A percentile compares a stretch with the other conserved stretches of the same genome.
Conservation (phyloP, 2,797 vertebrate species). For the Crossoptilon crossoptilon region DNA sequence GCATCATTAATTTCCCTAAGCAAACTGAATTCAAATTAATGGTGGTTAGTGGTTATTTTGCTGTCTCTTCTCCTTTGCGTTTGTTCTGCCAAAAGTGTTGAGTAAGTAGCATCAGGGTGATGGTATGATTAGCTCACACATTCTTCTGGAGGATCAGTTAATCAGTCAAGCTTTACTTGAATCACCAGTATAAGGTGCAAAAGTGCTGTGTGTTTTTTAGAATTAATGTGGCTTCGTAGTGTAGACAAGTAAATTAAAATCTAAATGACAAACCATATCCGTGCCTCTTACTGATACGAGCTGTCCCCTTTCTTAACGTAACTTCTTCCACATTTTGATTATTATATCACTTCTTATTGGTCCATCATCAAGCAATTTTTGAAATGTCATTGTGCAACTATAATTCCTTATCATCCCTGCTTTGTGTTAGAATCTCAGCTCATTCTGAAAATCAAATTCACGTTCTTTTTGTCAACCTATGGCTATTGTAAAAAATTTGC, state of each 20-base stretch:
- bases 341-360: not conserved
- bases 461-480: not conserved
- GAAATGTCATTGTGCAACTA: not conserved
- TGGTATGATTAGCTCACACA: conserved; percentile 3
- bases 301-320: not conserved
- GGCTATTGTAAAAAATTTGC: not conserved
- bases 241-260: conserved; percentile 28
- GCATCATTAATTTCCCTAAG: conserved; percentile 19
- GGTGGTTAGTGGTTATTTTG: not conserved
- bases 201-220: not conserved
- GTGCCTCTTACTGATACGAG: not conserved
- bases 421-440: not conserved
- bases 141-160: conserved; percentile 15
- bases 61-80: not conserved
- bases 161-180: not conserved
- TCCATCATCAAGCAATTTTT: not conserved
- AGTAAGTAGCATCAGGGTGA: conserved; percentile 37
- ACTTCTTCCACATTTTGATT: not conserved
- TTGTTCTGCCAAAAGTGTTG: conserved; percentile 29
- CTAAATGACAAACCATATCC: not conserved
- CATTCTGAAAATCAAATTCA: not conserved
- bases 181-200: not conserved
- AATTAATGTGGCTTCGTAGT: not conserved
- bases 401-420: not conserved
- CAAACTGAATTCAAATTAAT: conserved; percentile 25